Conservation (phyloP, 2,797 vertebrate genomes). For the Enteromius fasciolatus region DNA sequence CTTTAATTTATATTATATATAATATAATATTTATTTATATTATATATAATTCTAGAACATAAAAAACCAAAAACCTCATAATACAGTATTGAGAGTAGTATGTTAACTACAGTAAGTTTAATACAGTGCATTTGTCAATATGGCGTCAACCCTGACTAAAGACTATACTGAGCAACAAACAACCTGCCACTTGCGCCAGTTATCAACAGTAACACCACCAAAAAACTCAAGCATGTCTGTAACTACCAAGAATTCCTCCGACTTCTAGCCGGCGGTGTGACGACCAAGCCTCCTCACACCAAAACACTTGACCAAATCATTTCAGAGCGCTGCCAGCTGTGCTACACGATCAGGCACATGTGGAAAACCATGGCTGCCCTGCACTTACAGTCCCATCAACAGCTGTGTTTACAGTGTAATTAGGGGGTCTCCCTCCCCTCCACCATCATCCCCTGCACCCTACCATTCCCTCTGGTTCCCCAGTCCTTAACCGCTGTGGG, state of each 20-base stretch:
- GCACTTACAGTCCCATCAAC: conserved; percentile 54
- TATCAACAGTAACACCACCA: background rate
- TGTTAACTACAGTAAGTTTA: background rate
- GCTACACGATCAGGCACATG: conserved; percentile 23
- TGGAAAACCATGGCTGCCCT: conserved; percentile 40
- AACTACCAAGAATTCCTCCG: background rate
- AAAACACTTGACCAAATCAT: conserved; percentile 41
- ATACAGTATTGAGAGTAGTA: too few species aligned
- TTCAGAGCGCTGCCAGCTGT: conserved; percentile 45
- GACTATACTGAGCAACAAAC: background rate
- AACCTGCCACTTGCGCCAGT: conserved; percentile 1
- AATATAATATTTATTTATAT: background rate
- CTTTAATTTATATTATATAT: background rate
- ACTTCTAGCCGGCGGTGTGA: background rate
- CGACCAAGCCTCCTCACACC: conserved; percentile 19
- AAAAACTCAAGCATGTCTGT: conserved; percentile 21
- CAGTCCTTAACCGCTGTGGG: conserved; percentile 29
- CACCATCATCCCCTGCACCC: conserved; percentile 30
- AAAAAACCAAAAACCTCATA: background rate
- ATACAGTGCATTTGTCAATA: background rate
- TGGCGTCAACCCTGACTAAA: too few species aligned
- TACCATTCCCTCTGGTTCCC: conserved; percentile 29
- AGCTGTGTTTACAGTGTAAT: conserved; percentile 63
- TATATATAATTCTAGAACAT: too few species aligned
- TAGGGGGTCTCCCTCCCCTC: conserved; percentile 49